Base-by-base conservation (phyloP, 2,888 invertebrate genomes). In the Drosophila monieri region DNA sequence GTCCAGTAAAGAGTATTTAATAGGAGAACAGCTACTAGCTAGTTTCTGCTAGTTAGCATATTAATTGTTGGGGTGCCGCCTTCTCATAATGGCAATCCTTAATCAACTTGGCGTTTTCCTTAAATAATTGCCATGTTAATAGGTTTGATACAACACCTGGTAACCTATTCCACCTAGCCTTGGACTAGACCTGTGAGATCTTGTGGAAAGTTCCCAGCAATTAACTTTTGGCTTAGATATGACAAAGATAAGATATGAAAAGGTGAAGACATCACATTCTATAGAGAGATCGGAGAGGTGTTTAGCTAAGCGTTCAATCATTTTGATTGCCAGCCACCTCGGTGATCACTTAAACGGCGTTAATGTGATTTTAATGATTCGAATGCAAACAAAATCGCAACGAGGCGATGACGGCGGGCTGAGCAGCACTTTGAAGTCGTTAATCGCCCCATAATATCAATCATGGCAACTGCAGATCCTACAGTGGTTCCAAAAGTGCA, bases 321-420 rank as follows among this genome's bases (percentile, higher is more conserved):
- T 49, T 39, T 59, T 30, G 25, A 41, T 30, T 60, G 48, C 32
- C 37, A 46, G 14, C 43, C 21, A 39, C 27, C 23, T 32, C 18
- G 27, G 35, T 27, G 46, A 39, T 18, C 64, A 65, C 46, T 62
- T 69, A 66, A 68, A 65, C 59, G 58, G 55, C 56, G 57, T 53
- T 85, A 88, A 81, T 76, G 74, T 64, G 71, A 71, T 71, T 73
- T 76, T 85, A 85, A 78, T 85, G 73, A 76, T 84, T 48, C 39
- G 59, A 69, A 71, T 67, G 65, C 68, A 75, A 72, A 73, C 60
- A 65, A 39, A 71, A 62, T 60, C 57, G 57, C 58, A 59, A 43
- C 39, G 27, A 52, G 62, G 21, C 60, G 65, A 54, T 56, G 56
- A 73, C 56, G 47, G 37, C 49, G 56, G 43, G 10, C 44, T 47